These are phyloP conservation scores for Rhinoderma darwinii DNA, from an alignment of 2,113 vertebrate species.

Conservation along the genomic window DNA sequence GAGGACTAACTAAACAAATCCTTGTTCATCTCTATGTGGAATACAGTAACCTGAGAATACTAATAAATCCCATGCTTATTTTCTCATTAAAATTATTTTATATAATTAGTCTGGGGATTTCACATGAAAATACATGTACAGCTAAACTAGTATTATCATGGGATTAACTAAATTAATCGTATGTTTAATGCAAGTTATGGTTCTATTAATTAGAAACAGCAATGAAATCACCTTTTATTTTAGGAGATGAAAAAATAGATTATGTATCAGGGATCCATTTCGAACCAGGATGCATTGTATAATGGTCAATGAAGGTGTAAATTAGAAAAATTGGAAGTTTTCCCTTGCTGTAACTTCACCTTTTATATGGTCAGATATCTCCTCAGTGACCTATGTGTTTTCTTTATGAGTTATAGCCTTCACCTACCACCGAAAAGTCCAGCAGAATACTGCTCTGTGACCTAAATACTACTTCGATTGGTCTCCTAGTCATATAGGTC, in stretches of 20 bases:
- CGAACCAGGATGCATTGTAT: background rate
- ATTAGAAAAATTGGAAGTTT: no score
- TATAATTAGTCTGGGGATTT: slow-evolving; percentile 31
- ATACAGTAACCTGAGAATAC: background rate
- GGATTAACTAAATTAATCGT: background rate
- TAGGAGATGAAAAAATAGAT: background rate
- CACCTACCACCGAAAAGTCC: no score
- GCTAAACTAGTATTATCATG: background rate
- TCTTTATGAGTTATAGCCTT: no score
- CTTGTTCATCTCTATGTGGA: background rate
- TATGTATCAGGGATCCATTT: background rate
- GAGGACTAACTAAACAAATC: background rate
- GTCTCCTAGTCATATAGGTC: no score
- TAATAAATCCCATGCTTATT: slow-evolving; percentile 25
- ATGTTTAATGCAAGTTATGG: background rate
- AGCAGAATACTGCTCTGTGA: no score
- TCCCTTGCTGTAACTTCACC: no score
- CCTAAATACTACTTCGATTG: no score
- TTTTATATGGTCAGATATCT: no score
- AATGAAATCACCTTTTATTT: background rate
- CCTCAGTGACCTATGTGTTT: no score
- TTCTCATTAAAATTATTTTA: background rate
- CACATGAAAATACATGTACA: background rate
- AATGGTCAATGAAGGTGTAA: background rate
- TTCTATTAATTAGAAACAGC: background rate